Evolutionary conservation across 1,140 invertebrate species (phyloP), one percentile per base, ranked within the genome.

Genomic region (Andrena cerasifolii): DNA sequence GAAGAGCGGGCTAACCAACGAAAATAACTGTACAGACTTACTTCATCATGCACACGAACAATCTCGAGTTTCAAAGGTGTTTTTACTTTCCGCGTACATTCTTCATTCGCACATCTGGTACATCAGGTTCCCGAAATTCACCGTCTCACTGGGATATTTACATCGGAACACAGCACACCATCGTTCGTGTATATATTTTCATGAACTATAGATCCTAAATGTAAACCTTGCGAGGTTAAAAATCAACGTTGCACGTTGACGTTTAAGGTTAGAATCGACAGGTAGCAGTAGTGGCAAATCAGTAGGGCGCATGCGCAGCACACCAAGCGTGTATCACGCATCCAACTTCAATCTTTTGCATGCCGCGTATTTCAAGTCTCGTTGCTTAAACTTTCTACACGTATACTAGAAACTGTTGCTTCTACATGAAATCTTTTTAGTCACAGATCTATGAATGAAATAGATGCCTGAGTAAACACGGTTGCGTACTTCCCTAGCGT

Each of bases 251-350:
- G 71, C 63, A 85, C 86, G 83, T 88, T 89, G 89, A 89, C 88
- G 86, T 90, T 91, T 90, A 82, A 90, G 89, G 90, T 91, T 90
- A 90, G 87, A 89, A 89, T 90, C 90, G 90, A 90, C 88, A 90
- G 89, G 89, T 90, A 91, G 89, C 86, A 83, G 78, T 80, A 70
- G 65, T 66, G 59, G 79, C 63, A 54, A 61, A 73, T 68, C 28
- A 61, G 36, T 33, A 33, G 53, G 10, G 78, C 89, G 87, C 89
- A 88, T 89, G 89, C 89, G 89, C 80, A 26, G 4, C 40, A 66
- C 43, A n/a, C n/a, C 14, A 7, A 51, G 31, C 16, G 5, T 56
- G 49, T 16, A 61, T 77, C 59, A 43, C 56, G 67, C 24, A 53
- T 43, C 75, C 45, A 76, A 84, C 67, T 79, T 83, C 66, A 67